A percentile compares a stretch with the other conserved stretches of the same genome.
These are phyloP conservation scores for Riptortus pedestris DNA, from an alignment of 1,140 invertebrate genomes.

Conservation along the genomic window DNA sequence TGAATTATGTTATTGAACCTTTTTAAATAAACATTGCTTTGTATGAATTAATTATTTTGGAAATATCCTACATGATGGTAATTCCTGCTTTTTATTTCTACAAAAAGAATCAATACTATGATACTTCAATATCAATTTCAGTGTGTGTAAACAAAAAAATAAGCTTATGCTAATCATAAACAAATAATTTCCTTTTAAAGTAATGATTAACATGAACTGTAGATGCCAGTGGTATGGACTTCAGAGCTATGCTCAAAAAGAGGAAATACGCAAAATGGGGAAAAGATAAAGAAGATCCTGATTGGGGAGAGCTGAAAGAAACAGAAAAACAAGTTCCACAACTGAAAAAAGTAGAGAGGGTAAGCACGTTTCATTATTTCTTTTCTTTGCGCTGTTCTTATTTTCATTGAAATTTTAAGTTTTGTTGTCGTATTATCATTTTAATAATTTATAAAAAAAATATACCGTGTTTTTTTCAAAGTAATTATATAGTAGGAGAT, in stretches of 20 bases:
- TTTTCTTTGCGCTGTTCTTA: neutral
- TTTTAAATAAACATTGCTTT: too few relatives aligned
- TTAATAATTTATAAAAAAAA: slow-evolving; percentile 1
- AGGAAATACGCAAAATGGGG: slow-evolving; percentile 91
- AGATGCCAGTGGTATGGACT: slow-evolving; percentile 96
- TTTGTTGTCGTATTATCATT: neutral
- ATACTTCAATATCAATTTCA: too few relatives aligned
- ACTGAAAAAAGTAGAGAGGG: slow-evolving; percentile 85
- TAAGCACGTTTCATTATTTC: slow-evolving; percentile 40
- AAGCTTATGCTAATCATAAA: too few relatives aligned
- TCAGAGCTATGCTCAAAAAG: slow-evolving; percentile 94
- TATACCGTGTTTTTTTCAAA: too few relatives aligned
- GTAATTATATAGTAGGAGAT: too few relatives aligned
- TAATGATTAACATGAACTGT: too few relatives aligned
- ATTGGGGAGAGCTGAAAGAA: slow-evolving; percentile 89
- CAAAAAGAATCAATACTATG: too few relatives aligned
- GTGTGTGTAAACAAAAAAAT: too few relatives aligned
- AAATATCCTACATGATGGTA: too few relatives aligned
- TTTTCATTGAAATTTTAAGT: neutral
- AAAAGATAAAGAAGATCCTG: slow-evolving; percentile 75
- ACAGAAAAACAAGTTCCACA: slow-evolving; percentile 72
- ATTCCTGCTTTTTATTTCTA: too few relatives aligned
- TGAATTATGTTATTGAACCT: too few relatives aligned
- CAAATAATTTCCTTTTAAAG: slow-evolving; percentile 32
- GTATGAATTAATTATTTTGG: too few relatives aligned